Conservation (phyloP, 1,140 invertebrate genomes). For the Diplogasteroides magnus region DNA sequence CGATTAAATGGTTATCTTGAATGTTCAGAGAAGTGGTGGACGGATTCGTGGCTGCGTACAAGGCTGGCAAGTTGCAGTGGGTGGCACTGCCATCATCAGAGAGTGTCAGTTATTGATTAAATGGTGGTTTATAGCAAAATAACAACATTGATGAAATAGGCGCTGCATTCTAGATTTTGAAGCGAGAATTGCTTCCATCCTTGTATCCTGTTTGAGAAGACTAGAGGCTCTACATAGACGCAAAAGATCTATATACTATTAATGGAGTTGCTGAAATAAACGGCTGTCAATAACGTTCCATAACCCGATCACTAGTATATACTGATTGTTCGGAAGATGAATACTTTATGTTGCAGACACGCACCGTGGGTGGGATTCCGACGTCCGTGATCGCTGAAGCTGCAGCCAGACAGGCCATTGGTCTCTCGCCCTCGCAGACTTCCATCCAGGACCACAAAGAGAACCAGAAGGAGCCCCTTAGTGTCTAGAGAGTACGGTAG, state of each 20-base stretch:
- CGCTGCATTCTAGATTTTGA: not conserved
- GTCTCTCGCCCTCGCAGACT: too few species aligned
- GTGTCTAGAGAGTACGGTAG: too few species aligned
- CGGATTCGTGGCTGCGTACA: slow-evolving; percentile 12
- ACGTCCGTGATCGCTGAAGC: slow-evolving; percentile 22
- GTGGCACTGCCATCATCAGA: slow-evolving; percentile 12
- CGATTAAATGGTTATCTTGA: too few species aligned
- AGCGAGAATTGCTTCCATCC: not conserved
- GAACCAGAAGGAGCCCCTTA: too few species aligned
- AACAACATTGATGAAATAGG: not conserved
- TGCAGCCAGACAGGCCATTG: slow-evolving; percentile 3
- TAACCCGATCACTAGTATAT: not conserved
- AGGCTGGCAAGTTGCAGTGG: slow-evolving; percentile 15
- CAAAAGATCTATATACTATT: not conserved
- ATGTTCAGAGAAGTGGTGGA: slow-evolving; percentile 5
- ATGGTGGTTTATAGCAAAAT: not conserved
- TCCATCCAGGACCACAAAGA: too few species aligned
- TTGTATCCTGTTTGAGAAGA: not conserved
- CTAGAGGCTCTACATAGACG: not conserved
- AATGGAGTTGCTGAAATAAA: not conserved
- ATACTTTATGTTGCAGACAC: too few species aligned
- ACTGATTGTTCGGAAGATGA: too few species aligned
- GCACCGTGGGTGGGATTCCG: slow-evolving; percentile 23
- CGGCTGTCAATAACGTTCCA: too few species aligned
- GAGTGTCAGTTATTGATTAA: slow-evolving; percentile 5